phyloP scores from a whole-genome alignment of 2,113 vertebrate genomes.

The Tringa solitaria region DNA sequence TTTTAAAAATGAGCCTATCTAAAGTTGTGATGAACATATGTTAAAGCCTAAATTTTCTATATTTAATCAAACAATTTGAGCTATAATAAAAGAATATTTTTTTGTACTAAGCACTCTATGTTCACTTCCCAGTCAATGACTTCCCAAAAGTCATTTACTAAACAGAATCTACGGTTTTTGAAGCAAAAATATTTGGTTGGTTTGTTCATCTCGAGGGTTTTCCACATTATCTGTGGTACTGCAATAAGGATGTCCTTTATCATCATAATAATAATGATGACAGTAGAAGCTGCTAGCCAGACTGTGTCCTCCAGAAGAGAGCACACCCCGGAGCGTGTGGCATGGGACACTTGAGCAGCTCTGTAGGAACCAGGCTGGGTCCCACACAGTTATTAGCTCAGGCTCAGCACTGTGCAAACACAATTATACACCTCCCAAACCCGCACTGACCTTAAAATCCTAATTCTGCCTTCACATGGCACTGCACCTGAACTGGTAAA shows the following conservation, averaged over 20 bases:
- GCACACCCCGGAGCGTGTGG: fast-evolving
- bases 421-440: neutral
- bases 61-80: neutral
- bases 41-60: neutral
- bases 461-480: neutral
- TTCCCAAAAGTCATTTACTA: neutral
- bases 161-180: neutral
- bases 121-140: neutral
- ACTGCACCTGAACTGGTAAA: neutral
- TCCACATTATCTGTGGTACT: neutral
- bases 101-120: neutral
- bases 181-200: neutral
- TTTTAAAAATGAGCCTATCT: neutral
- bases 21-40: neutral
- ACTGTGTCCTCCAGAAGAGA: neutral
- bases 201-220: neutral
- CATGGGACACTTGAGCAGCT: neutral
- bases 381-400: neutral
- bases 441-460: constrained; percentile 8
- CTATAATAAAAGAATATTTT: neutral
- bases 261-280: neutral
- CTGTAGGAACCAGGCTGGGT: neutral
- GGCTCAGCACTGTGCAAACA: neutral
- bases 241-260: neutral
- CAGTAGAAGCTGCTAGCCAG: neutral